Base-by-base conservation (phyloP, 2,888 invertebrate species). In the Drosophila antonietae region DNA sequence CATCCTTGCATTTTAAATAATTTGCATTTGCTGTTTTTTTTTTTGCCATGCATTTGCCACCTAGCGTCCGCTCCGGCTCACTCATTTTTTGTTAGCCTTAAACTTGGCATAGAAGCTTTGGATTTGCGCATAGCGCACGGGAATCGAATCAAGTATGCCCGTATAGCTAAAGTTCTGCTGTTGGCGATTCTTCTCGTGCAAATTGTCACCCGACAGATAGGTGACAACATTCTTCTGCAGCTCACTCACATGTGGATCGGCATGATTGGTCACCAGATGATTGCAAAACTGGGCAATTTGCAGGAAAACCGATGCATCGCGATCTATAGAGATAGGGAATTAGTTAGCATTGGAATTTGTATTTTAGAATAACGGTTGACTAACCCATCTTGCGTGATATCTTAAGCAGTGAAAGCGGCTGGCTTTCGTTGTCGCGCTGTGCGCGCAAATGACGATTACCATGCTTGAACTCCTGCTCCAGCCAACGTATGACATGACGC, bases 401-500 rank as follows among this genome's bases (percentile, higher is more conserved):
- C 93, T 96, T 96, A 56, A 96, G 94, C 67, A 95, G 94, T 0
- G 95, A 96, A 35, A 97, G 93, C 2, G 96, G 94, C 56, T 95
- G 94, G 33, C 95, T 95, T 93, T 98, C 98, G 69, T 96, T 96
- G 20, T 96, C 95, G 28, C 97, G 95, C 93, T 98, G 98, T 0
- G 97, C 96, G 79, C 97, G 94, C 87, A 98, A 94, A 92, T 96
- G 98, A 76, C 98, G 94, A 83, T 97, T 97, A 14, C 98, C 98
- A 75, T 95, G 95, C 80, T 96, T 95, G 77, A 98, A 95, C 91
- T 98, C 97, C 43, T 95, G 94, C 93, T 98, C 98, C 75, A 98
- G 93, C 98, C 98, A 98, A 79, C 98, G 96, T 69, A 98, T 98
- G 5, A 97, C 97, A 91, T 98, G 97, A 59, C 98, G 95, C 0